Evolutionary conservation across 2,113 vertebrate genomes (phyloP).

Genomic region (Phrynosoma blainvillii): DNA sequence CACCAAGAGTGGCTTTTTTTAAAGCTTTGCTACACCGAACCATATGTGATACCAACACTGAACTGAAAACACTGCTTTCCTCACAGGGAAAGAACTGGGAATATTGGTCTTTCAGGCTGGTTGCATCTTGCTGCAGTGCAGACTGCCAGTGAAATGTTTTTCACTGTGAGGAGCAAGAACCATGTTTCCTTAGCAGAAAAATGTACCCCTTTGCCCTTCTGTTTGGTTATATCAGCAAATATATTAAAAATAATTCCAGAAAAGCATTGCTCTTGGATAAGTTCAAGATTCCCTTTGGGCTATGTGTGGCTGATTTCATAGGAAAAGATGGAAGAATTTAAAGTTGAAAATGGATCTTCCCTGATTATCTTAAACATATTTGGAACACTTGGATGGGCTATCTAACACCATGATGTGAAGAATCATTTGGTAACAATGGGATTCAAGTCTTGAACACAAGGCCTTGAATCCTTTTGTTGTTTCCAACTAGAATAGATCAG

Average conservation of each 20-base stretch:
- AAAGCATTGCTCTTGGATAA: rapidly evolving
- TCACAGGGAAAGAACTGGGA: neutral
- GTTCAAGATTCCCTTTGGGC: neutral
- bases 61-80: neutral
- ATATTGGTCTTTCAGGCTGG: neutral
- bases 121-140: neutral
- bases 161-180: neutral
- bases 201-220: constrained; percentile 28
- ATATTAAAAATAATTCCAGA: neutral
- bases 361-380: rapidly evolving
- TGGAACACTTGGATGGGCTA: neutral
- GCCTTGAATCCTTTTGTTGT: no score
- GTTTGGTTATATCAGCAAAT: neutral
- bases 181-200: constrained; percentile 18
- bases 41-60: neutral
- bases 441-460: no score
- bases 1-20: rapidly evolving
- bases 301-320: neutral
- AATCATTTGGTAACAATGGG: no score
- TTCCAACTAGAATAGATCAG: no score
- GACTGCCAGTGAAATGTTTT: neutral
- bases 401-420: neutral
- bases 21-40: neutral
- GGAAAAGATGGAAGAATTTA: neutral
- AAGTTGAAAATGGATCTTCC: rapidly evolving